These are phyloP conservation scores for Acromyrmex heyeri DNA, from an alignment of 1,140 invertebrate species.

Conservation along the genomic window DNA sequence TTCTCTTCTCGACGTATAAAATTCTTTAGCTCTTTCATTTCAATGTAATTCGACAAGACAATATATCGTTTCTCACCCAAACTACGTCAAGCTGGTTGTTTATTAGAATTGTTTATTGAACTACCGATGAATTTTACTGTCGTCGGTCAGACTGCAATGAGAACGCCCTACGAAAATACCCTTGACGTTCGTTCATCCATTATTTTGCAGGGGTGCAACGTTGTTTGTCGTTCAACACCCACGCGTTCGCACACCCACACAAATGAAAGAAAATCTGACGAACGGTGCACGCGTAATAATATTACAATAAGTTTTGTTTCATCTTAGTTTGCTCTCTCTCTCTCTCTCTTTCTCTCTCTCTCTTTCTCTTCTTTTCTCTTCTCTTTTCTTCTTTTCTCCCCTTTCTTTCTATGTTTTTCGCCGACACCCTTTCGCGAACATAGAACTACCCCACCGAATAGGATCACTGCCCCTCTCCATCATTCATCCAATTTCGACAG, in stretches of 20 bases:
- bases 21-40: not conserved
- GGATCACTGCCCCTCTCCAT: slow-evolving; percentile 46
- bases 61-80: not conserved
- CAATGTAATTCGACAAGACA: not conserved
- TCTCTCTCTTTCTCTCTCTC: not conserved
- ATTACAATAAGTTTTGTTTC: slow-evolving; percentile 34
- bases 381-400: too few species aligned
- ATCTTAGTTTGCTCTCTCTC: not conserved
- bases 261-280: slow-evolving; percentile 28
- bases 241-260: slow-evolving; percentile 17
- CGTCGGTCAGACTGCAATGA: slow-evolving; percentile 6
- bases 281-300: slow-evolving; percentile 51
- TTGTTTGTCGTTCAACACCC: slow-evolving; percentile 52
- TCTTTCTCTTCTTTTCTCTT: not conserved
- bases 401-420: slow-evolving; percentile 80
- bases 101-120: slow-evolving; percentile 53
- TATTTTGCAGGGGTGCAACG: slow-evolving; percentile 39
- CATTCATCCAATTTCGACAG: slow-evolving; percentile 70
- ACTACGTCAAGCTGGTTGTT: not conserved
- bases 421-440: slow-evolving; percentile 78
- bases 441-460: slow-evolving; percentile 45
- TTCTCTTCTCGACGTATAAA: not conserved
- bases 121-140: slow-evolving; percentile 44
- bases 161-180: slow-evolving; percentile 57
- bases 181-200: slow-evolving; percentile 27